Conservation (phyloP, 2,113 vertebrate genomes). For the Corapipo altera region DNA sequence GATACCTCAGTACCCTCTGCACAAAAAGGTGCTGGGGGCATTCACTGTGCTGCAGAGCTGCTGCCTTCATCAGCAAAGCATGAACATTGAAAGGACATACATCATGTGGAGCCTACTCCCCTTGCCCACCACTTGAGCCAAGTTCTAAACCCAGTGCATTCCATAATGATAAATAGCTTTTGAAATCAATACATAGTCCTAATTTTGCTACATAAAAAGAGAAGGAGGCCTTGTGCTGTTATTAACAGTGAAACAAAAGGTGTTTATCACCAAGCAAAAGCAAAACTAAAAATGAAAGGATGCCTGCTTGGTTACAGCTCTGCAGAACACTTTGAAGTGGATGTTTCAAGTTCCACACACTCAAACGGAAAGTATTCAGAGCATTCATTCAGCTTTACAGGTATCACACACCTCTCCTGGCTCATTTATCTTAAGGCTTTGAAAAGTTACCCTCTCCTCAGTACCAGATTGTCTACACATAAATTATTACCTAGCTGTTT, state of each 20-base stretch:
- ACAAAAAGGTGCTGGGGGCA: neutral
- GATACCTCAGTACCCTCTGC: neutral
- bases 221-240: neutral
- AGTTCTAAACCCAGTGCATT: neutral
- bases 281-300: neutral
- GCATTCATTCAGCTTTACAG: neutral
- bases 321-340: neutral
- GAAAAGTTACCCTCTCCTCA: neutral
- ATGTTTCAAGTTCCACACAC: neutral
- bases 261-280: neutral
- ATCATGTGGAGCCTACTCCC: neutral
- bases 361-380: neutral
- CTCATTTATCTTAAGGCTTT: neutral
- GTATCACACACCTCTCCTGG: neutral
- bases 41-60: neutral
- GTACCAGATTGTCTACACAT: neutral
- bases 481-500: neutral
- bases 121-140: neutral
- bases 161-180: neutral
- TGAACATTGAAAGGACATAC: neutral
- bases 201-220: neutral
- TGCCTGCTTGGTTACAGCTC: neutral
- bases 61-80: accelerated
- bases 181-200: neutral
- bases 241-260: neutral